Percentiles rank a stretch among this genome's conserved stretches.
Conservation (phyloP, 2,888 invertebrate species). For the Schrankia costaestrigalis region DNA sequence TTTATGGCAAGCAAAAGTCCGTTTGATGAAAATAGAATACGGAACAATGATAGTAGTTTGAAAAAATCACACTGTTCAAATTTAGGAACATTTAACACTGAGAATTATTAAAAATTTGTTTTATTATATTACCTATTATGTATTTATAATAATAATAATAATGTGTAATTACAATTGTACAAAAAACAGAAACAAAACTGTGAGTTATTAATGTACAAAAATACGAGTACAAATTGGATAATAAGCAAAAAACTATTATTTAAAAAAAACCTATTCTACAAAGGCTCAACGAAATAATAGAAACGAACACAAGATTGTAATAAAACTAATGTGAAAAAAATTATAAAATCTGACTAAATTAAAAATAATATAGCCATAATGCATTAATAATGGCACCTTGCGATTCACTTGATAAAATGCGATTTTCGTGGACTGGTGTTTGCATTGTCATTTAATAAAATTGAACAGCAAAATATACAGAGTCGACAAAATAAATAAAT, state of each 20-base stretch:
- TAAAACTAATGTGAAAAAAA: slow-evolving; percentile 60
- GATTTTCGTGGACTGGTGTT: slow-evolving; percentile 38
- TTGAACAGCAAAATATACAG: slow-evolving; percentile 24
- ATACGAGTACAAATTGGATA: slow-evolving; percentile 26
- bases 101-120: slow-evolving; percentile 69
- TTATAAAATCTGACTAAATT: slow-evolving; percentile 56
- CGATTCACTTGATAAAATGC: slow-evolving; percentile 65
- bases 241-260: slow-evolving; percentile 33
- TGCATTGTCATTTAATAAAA: slow-evolving; percentile 21
- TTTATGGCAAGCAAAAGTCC: slow-evolving; percentile 74
- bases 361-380: slow-evolving; percentile 72
- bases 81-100: slow-evolving; percentile 80
- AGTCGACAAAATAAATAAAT: slow-evolving; percentile 32
- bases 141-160: slow-evolving; percentile 58
- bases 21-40: slow-evolving; percentile 39
- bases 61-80: slow-evolving; percentile 71
- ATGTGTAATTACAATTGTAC: slow-evolving; percentile 65
- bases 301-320: slow-evolving; percentile 69
- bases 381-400: slow-evolving; percentile 71
- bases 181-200: slow-evolving; percentile 57
- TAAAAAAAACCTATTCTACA: slow-evolving; percentile 40
- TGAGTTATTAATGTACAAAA: slow-evolving; percentile 45
- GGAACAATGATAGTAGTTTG: slow-evolving; percentile 40
- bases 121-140: slow-evolving; percentile 69
- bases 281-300: slow-evolving; percentile 54